Percentiles rank a stretch among this genome's conserved stretches.
These are phyloP conservation scores for Vesta saturnalis DNA, from an alignment of 2,888 invertebrate species.

Conservation along the genomic window DNA sequence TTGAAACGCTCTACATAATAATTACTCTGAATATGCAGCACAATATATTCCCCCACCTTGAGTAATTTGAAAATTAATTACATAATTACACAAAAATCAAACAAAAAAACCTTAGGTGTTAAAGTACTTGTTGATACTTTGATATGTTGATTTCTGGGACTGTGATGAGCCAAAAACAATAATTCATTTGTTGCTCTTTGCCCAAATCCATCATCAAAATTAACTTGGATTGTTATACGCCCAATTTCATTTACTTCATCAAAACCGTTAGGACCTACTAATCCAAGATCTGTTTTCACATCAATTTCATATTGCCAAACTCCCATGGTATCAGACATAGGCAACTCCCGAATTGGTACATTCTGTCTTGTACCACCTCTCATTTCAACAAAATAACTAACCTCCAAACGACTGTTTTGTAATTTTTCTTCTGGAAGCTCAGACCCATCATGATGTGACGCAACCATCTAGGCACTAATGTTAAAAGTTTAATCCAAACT, in stretches of 20 bases:
- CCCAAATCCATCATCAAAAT: slow-evolving; percentile 74
- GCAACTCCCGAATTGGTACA: slow-evolving; percentile 70
- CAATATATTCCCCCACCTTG: slow-evolving; percentile 92
- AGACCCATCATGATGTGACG: slow-evolving; percentile 92
- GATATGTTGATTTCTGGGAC: slow-evolving; percentile 83
- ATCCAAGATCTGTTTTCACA: slow-evolving; percentile 72
- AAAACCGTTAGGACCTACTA: slow-evolving; percentile 52
- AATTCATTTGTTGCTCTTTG: slow-evolving; percentile 75
- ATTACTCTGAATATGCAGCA: slow-evolving; percentile 93
- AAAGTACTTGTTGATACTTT: slow-evolving; percentile 87
- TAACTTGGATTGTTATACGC: slow-evolving; percentile 67
- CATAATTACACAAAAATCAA: slow-evolving; percentile 24
- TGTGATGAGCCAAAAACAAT: slow-evolving; percentile 80
- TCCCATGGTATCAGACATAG: slow-evolving; percentile 74
- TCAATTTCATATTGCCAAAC: slow-evolving; percentile 88
- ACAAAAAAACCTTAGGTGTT: slow-evolving; percentile 71
- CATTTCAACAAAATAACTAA: slow-evolving; percentile 72
- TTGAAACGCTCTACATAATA: slow-evolving; percentile 89
- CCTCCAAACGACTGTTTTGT: slow-evolving; percentile 71
- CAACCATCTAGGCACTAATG: slow-evolving; percentile 71
- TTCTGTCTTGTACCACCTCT: slow-evolving; percentile 72
- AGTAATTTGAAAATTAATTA: slow-evolving; percentile 38
- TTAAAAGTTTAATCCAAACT: not conserved
- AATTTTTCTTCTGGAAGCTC: slow-evolving; percentile 74
- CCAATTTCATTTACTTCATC: slow-evolving; percentile 54